These are phyloP conservation scores for Noturus placidus DNA, from an alignment of 2,113 vertebrate genomes.

Conservation along the genomic window DNA sequence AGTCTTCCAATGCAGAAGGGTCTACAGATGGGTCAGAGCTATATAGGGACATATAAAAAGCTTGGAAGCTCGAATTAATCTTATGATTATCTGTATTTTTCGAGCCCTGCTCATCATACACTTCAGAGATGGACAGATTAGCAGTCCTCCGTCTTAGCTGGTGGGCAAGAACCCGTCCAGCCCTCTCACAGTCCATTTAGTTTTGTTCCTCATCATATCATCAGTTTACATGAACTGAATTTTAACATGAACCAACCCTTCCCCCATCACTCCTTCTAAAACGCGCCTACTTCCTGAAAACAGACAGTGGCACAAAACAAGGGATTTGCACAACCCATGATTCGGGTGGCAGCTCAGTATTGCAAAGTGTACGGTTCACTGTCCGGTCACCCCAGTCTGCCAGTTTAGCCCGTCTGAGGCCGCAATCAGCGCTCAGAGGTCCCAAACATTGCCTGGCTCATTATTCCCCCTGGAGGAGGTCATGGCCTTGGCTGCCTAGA, in stretches of 20 bases:
- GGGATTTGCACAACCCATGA: constrained; percentile 45
- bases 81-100: too few relatives aligned
- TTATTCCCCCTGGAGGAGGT: constrained; percentile 69
- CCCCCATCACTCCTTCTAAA: constrained; percentile 45
- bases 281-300: constrained; percentile 62
- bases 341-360: constrained; percentile 46
- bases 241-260: constrained; percentile 38
- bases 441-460: constrained; percentile 71
- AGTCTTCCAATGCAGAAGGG: too few relatives aligned
- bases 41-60: too few relatives aligned
- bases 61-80: too few relatives aligned
- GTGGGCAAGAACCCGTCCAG: too few relatives aligned
- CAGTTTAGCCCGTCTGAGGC: constrained; percentile 64
- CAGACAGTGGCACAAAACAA: constrained; percentile 59
- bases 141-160: too few relatives aligned
- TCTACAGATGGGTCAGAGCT: too few relatives aligned
- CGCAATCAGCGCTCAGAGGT: constrained; percentile 60
- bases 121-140: too few relatives aligned
- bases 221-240: constrained; percentile 35
- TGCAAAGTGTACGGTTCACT: constrained; percentile 71
- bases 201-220: too few relatives aligned
- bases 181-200: too few relatives aligned
- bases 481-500: constrained; percentile 67
- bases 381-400: constrained; percentile 70
- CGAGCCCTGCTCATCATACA: too few relatives aligned